phyloP scores from a whole-genome alignment of 2,113 vertebrate species.

The Otolemur garnettii region DNA sequence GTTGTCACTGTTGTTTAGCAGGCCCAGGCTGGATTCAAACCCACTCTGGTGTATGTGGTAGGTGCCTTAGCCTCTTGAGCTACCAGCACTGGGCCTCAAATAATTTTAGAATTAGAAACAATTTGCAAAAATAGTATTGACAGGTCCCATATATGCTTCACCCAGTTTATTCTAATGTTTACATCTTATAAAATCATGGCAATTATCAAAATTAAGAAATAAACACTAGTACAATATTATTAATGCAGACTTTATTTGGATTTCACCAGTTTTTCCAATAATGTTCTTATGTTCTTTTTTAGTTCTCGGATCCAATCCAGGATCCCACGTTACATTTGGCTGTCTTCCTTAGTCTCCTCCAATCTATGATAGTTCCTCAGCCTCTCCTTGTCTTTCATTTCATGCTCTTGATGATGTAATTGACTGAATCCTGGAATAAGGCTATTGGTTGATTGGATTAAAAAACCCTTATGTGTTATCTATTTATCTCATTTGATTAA shows the following conservation, averaged over 20 bases:
- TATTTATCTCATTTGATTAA: conserved; percentile 3
- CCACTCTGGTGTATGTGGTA: no score
- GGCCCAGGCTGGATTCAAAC: no score
- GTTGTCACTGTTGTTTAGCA: no score
- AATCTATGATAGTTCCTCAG: neutral
- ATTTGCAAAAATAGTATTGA: neutral
- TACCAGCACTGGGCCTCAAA: neutral
- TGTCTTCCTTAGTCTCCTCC: neutral
- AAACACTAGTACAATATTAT: neutral
- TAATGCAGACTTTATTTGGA: conserved; percentile 4
- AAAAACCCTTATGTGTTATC: neutral
- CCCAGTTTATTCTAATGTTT: neutral
- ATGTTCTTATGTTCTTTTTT: neutral
- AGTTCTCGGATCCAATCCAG: neutral
- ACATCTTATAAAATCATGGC: neutral
- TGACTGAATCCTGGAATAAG: conserved; percentile 24
- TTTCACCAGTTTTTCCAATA: neutral
- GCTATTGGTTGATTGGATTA: neutral
- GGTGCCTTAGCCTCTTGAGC: no score
- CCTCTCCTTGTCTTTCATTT: conserved; percentile 11
- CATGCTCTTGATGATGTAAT: neutral
- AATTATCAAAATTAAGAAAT: conserved; percentile 39
- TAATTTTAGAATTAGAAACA: conserved; percentile 22
- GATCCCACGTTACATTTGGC: neutral
- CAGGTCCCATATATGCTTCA: neutral